Conservation (phyloP, 2,797 vertebrate genomes). For the Alca torda region DNA sequence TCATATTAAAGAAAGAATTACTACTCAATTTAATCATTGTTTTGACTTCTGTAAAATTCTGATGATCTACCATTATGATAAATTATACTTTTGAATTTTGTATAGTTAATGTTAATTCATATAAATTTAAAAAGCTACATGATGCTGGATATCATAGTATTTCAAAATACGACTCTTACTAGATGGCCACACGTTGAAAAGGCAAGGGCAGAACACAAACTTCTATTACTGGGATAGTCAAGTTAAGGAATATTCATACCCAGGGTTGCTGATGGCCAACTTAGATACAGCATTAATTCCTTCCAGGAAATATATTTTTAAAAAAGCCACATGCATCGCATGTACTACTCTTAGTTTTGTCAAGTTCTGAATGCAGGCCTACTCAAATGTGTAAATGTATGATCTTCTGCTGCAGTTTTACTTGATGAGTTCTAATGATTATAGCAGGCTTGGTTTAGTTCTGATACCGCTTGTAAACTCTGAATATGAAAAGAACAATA, state of each 20-base stretch:
- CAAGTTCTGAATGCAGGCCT: not conserved
- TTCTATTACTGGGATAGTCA: not conserved
- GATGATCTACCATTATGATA: not conserved
- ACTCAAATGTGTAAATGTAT: not conserved
- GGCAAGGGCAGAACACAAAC: not conserved
- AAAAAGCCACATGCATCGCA: not conserved
- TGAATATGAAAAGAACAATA: not conserved
- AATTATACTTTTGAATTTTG: not conserved
- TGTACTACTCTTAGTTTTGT: not conserved
- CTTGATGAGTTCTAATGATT: not conserved
- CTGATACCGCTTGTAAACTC: not conserved
- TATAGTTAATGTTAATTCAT: not conserved
- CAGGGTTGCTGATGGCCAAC: not conserved
- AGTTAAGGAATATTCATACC: not conserved
- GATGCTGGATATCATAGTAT: not conserved
- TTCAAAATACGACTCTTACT: not conserved
- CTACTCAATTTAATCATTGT: not conserved
- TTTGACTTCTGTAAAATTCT: not conserved
- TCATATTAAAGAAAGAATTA: not conserved
- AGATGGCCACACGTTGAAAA: not conserved
- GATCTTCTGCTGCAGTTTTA: not conserved
- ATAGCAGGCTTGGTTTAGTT: not conserved
- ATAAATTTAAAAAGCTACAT: not conserved
- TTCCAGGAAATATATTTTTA: not conserved
- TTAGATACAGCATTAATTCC: not conserved